Conservation (phyloP, 2,888 invertebrate species). For the Archips crataeganus region DNA sequence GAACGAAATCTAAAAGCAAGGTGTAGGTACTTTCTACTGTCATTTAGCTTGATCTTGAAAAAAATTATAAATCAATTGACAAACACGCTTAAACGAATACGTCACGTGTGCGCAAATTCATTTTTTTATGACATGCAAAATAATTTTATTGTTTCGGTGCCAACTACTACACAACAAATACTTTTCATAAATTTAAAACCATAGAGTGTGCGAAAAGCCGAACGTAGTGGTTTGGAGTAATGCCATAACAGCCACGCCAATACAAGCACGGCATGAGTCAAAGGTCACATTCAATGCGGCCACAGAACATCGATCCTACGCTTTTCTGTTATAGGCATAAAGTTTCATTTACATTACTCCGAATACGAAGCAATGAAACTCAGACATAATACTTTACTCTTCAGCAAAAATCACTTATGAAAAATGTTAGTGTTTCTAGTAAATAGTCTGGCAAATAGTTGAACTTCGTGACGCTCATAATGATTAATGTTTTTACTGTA, state of each 20-base stretch:
- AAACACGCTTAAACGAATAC: conserved; percentile 5
- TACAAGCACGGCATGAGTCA: conserved; percentile 25
- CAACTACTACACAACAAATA: conserved; percentile 27
- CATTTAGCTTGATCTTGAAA: neutral
- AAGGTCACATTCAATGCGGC: conserved; percentile 13
- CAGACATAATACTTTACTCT: conserved; percentile 2
- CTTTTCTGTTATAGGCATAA: conserved; percentile 8
- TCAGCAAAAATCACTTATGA: conserved; percentile 9
- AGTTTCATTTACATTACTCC: conserved; percentile 2
- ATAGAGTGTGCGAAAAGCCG: conserved; percentile 23
- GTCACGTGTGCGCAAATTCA: neutral
- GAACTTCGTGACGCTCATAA: neutral
- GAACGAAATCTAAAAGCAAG: neutral
- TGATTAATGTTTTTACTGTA: conserved; percentile 2
- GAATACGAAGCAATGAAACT: neutral
- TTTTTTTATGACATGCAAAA: conserved; percentile 4
- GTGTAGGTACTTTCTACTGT: neutral
- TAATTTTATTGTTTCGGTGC: conserved; percentile 1
- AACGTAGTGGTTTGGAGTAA: conserved; percentile 35
- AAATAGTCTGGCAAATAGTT: neutral
- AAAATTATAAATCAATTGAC: conserved; percentile 4
- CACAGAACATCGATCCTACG: conserved; percentile 12
- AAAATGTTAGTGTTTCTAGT: conserved; percentile 11
- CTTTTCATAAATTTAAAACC: conserved; percentile 37
- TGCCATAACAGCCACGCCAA: conserved; percentile 38